A percentile compares a stretch with the other conserved stretches of the same genome.
These are phyloP conservation scores for Physocephala rufipes DNA, from an alignment of 2,888 invertebrate species.

Conservation along the genomic window DNA sequence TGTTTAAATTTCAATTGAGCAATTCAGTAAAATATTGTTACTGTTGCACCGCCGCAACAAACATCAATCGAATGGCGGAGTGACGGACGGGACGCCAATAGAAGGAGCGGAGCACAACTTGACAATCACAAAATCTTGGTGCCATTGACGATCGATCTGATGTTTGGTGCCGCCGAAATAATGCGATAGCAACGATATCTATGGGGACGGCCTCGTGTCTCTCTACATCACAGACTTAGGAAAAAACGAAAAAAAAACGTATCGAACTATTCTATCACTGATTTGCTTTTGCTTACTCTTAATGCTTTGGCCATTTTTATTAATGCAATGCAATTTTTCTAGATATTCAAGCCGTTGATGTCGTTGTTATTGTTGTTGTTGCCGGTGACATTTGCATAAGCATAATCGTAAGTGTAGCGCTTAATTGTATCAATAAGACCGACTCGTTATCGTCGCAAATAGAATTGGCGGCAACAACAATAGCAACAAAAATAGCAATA, in stretches of 20 bases:
- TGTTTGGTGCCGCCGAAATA: constrained; percentile 25
- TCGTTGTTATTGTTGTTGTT: constrained; percentile 5
- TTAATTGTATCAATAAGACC: constrained; percentile 36
- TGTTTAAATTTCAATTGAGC: constrained; percentile 38
- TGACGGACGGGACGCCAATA: neutral
- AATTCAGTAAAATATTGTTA: constrained; percentile 19
- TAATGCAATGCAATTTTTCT: neutral
- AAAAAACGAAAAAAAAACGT: constrained; percentile 25
- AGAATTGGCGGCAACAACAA: neutral
- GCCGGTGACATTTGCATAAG: constrained; percentile 29
- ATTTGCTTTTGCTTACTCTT: constrained; percentile 7
- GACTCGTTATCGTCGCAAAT: neutral
- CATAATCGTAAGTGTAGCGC: constrained; percentile 38
- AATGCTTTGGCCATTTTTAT: constrained; percentile 11
- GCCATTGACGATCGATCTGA: constrained; percentile 19
- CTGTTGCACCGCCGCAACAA: neutral
- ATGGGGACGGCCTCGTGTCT: constrained; percentile 3
- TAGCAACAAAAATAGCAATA: too few relatives aligned
- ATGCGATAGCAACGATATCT: constrained; percentile 14
- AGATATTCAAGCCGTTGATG: neutral
- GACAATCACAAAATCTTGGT: constrained; percentile 14
- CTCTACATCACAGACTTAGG: too few relatives aligned
- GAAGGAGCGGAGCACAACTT: constrained; percentile 1
- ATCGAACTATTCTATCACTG: neutral
- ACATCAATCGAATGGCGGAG: constrained; percentile 24